Evolutionary conservation across 2,113 vertebrate genomes (phyloP), one percentile per base, ranked within the genome.

Genomic region (Galeopterus variegatus): DNA sequence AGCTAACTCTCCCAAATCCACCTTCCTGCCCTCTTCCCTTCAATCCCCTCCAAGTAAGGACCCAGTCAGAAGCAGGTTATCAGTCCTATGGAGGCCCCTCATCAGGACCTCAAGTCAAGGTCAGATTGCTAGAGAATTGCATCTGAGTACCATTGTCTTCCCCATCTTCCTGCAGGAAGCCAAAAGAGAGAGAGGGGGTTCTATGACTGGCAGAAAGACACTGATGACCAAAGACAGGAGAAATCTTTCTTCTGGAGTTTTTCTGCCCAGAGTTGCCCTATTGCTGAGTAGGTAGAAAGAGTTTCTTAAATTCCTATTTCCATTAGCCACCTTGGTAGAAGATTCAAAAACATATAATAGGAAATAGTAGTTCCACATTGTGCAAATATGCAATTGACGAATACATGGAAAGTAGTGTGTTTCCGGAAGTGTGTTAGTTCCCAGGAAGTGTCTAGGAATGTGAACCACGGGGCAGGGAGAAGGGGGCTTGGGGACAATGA

Each of bases 91-190:
- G 83, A 45, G 14, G 58, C 31, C 58, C 14, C 77, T 80, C 62
- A 4, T 84, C 26, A 88, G 48, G 62, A 41, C 77, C 90, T 93
- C 80, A 76, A 52, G 87, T 93, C 96, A 98, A 98, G 97, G 97
- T 95, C 96, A 97, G 95, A 75, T 87, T 62, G 15, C 76, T 93
- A n/a, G 41, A 86, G 73, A 83, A 31, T 21, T 76, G 60, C 69
- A 12, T 1, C 77, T 76, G 64, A 84, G 19, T 64, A 10, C 62
- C 60, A 12, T 54, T 88, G 58, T 85, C 88, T 82, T 73, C 58
- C 77, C 70, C 2, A 0, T 52, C 69, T 33, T 64, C 36, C 83
- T 84, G 33, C 48, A 93, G 52, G 90, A 79, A 56, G 60, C 65
- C 60, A 41, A n/a, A 54, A 81, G 56, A 91, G 18, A 76, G 48